A percentile compares a stretch with the other conserved stretches of the same genome.
These are phyloP conservation scores for Caenorhabditis angaria DNA, from an alignment of 2,888 invertebrate genomes.

Conservation along the genomic window DNA sequence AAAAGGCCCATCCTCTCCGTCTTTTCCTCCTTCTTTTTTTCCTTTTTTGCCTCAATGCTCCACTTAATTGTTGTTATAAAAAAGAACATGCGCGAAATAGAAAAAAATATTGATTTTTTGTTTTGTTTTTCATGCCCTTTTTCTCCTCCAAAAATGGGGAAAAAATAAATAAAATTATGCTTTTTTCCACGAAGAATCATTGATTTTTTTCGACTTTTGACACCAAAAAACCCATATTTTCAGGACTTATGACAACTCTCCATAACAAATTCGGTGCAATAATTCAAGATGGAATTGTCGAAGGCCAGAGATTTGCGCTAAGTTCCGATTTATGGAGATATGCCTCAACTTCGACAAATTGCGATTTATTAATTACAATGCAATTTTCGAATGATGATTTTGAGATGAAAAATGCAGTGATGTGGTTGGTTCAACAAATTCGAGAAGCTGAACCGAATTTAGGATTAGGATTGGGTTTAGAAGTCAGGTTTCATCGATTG, in stretches of 20 bases:
- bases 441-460: constrained; percentile 61
- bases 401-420: constrained; percentile 45
- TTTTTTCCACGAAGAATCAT: neutral
- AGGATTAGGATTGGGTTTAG: constrained; percentile 58
- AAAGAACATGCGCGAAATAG: too few relatives aligned
- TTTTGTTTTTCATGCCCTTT: too few relatives aligned
- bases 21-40: too few relatives aligned
- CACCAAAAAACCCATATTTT: too few relatives aligned
- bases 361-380: constrained; percentile 64
- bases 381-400: constrained; percentile 33
- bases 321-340: constrained; percentile 61
- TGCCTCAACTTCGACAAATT: constrained; percentile 55
- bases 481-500: constrained; percentile 63
- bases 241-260: constrained; percentile 46
- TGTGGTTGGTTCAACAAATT: constrained; percentile 53
- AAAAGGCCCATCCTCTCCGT: too few relatives aligned
- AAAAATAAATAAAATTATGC: too few relatives aligned
- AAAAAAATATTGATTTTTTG: too few relatives aligned
- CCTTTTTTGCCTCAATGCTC: too few relatives aligned
- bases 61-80: too few relatives aligned
- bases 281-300: constrained; percentile 63
- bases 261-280: constrained; percentile 57
- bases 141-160: too few relatives aligned
- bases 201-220: too few relatives aligned
- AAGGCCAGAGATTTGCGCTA: constrained; percentile 57